Evolutionary conservation across 2,888 invertebrate genomes (phyloP).

Genomic region (Eugnorisma glareosa): DNA sequence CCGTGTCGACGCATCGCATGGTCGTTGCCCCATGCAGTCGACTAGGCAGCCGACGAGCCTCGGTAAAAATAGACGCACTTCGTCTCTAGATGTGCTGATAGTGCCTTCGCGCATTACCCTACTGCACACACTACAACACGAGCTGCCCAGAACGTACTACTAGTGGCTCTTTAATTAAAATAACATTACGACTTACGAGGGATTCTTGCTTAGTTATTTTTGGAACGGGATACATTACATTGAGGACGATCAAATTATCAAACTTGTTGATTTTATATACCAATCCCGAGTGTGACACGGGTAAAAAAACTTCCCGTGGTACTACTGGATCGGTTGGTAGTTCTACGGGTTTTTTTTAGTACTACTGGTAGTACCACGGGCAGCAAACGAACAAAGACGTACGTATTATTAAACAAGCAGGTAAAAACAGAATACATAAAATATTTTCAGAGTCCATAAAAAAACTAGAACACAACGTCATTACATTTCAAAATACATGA

Average conservation of each 20-base stretch:
- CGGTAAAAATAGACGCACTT: slow-evolving; percentile 84
- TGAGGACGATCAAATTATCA: background rate
- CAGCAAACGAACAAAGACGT: background rate
- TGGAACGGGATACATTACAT: background rate
- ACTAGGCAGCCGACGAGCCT: slow-evolving; percentile 70
- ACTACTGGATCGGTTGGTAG: too few relatives aligned
- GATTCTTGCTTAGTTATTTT: background rate
- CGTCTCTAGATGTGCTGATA: slow-evolving; percentile 72
- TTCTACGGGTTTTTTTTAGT: too few relatives aligned
- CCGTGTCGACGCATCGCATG: slow-evolving; percentile 81
- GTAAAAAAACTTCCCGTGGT: too few relatives aligned
- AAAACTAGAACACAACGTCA: background rate
- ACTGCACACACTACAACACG: slow-evolving; percentile 38
- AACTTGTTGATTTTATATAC: too few relatives aligned
- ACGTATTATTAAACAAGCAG: background rate
- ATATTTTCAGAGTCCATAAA: background rate
- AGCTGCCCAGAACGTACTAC: slow-evolving; percentile 15
- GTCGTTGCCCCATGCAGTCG: slow-evolving; percentile 83
- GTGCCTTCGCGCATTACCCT: slow-evolving; percentile 50
- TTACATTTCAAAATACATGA: background rate
- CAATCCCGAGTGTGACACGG: too few relatives aligned
- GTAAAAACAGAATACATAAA: background rate
- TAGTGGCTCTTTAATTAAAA: slow-evolving; percentile 29
- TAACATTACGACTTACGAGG: slow-evolving; percentile 10
- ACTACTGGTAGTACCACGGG: too few relatives aligned